These are phyloP conservation scores for Prolemur simus DNA, from an alignment of 2,113 vertebrate genomes.

Conservation along the genomic window DNA sequence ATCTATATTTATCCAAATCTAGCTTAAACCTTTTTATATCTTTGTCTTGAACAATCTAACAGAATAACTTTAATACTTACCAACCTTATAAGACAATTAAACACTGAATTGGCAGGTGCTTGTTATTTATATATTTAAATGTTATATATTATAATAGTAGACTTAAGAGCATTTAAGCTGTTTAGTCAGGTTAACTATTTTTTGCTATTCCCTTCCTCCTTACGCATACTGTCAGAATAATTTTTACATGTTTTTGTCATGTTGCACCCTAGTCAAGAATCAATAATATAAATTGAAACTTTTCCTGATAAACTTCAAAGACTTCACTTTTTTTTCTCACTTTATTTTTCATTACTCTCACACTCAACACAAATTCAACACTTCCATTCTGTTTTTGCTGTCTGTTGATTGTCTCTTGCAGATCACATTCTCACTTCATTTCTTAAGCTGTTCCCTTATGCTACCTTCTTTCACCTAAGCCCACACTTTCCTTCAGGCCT, in stretches of 20 bases:
- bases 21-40: background rate
- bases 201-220: background rate
- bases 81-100: constrained; percentile 21
- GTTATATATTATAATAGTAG: background rate
- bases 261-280: background rate
- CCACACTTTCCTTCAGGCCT: background rate
- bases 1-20: constrained; percentile 14
- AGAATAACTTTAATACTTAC: constrained; percentile 33
- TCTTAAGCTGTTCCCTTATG: background rate
- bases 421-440: background rate
- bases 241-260: background rate
- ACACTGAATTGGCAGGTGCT: background rate
- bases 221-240: background rate
- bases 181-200: background rate
- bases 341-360: background rate
- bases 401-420: background rate
- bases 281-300: background rate
- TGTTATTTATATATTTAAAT: constrained; percentile 19
- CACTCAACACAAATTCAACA: background rate
- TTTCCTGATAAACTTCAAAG: background rate
- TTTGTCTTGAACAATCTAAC: constrained; percentile 4
- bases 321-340: background rate
- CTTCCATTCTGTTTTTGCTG: background rate
- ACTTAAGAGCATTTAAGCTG: background rate
- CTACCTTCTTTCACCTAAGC: background rate